Evolutionary conservation across 2,888 invertebrate genomes (phyloP).

Genomic region (Eurytoma adleriae): DNA sequence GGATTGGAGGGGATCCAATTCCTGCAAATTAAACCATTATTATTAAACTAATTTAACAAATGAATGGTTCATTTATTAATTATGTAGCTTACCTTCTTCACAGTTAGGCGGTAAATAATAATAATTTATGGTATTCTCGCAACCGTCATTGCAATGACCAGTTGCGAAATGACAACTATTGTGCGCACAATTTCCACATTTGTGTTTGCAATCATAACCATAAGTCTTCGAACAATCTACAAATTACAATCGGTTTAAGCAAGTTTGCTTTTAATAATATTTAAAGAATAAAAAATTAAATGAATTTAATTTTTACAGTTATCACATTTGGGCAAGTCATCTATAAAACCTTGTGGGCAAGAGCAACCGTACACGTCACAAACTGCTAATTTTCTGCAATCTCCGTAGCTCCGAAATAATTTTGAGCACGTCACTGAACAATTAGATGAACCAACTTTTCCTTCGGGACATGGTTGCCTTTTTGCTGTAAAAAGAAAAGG

Average conservation of each 20-base stretch:
- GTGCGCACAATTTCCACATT: slow-evolving; percentile 61
- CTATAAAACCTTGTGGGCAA: slow-evolving; percentile 59
- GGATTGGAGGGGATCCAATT: slow-evolving; percentile 41
- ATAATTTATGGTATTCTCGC: slow-evolving; percentile 30
- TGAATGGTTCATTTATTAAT: too few relatives aligned
- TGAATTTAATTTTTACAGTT: slow-evolving; percentile 53
- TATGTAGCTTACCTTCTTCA: slow-evolving; percentile 58
- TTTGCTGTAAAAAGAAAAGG: slow-evolving; percentile 14
- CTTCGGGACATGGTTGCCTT: slow-evolving; percentile 52
- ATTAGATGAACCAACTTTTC: slow-evolving; percentile 55
- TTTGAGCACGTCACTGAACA: slow-evolving; percentile 58
- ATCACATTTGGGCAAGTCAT: slow-evolving; percentile 44
- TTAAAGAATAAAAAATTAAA: background rate
- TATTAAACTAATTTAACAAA: background rate
- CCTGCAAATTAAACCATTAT: slow-evolving; percentile 29
- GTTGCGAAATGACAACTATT: slow-evolving; percentile 55
- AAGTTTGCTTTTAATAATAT: background rate
- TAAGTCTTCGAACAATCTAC: slow-evolving; percentile 61
- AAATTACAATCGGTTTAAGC: background rate
- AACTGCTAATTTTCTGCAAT: slow-evolving; percentile 56
- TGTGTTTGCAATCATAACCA: slow-evolving; percentile 63
- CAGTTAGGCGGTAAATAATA: slow-evolving; percentile 61
- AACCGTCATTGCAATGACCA: slow-evolving; percentile 60
- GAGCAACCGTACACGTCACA: slow-evolving; percentile 61
- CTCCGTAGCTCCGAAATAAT: background rate